Percentiles rank a stretch among this genome's conserved stretches.
These are phyloP conservation scores for Bombus picipes DNA, from an alignment of 1,140 invertebrate genomes.

Conservation along the genomic window DNA sequence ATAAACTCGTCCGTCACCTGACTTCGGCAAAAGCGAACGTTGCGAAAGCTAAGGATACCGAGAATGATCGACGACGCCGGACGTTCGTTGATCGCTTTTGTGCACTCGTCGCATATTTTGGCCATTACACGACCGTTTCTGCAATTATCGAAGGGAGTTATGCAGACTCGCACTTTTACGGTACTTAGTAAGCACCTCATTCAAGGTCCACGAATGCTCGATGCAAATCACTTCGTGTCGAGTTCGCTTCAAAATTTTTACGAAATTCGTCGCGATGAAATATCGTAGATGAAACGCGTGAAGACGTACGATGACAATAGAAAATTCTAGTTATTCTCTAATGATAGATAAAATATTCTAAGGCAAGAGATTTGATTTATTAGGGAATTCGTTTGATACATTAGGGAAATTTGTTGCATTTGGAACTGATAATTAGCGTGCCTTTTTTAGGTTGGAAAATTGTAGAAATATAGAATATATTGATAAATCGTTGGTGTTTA, in stretches of 20 bases:
- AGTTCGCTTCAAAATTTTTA: background rate
- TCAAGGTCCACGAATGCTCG: constrained; percentile 59
- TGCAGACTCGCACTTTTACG: constrained; percentile 37
- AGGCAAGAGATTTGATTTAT: background rate
- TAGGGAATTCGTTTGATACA: background rate
- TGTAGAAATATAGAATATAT: constrained; percentile 13
- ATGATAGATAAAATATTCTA: background rate
- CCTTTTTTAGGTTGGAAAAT: constrained; percentile 21
- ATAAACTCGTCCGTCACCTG: constrained; percentile 3
- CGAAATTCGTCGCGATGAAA: background rate
- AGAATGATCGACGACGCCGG: constrained; percentile 51
- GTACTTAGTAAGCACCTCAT: constrained; percentile 60
- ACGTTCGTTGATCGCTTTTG: constrained; percentile 34
- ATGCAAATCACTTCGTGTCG: background rate
- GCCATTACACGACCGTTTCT: constrained; percentile 30
- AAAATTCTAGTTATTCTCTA: background rate
- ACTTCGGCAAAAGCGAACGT: constrained; percentile 43
- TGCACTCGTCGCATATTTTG: constrained; percentile 58
- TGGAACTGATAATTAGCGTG: constrained; percentile 22
- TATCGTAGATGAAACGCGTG: background rate
- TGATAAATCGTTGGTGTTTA: constrained; percentile 18
- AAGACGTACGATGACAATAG: background rate
- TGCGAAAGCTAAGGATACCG: constrained; percentile 54
- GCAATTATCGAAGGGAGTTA: constrained; percentile 46
- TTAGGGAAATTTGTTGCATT: constrained; percentile 9